phyloP scores from a whole-genome alignment of 2,797 vertebrate genomes.

The Poeciliopsis gracilis region DNA sequence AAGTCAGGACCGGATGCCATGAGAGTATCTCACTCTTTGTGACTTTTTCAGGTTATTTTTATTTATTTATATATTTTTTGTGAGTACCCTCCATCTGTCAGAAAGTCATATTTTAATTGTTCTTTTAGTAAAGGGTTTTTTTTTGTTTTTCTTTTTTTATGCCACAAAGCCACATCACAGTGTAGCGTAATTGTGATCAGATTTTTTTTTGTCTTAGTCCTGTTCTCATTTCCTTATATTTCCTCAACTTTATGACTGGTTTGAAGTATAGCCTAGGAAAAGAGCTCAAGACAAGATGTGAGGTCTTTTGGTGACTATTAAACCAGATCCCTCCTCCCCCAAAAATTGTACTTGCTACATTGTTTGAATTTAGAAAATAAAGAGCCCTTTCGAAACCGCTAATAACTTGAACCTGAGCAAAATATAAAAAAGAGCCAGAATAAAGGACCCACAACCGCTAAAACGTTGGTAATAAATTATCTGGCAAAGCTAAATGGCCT shows the following conservation, averaged over 20 bases:
- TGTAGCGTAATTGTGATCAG: neutral
- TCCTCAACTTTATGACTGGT: neutral
- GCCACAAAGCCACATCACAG: neutral
- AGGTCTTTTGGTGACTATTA: neutral
- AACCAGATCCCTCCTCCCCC: neutral
- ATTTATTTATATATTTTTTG: neutral
- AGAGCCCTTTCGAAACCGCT: neutral
- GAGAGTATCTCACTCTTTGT: neutral
- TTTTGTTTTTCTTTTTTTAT: neutral
- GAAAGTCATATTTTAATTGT: neutral
- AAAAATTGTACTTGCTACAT: neutral
- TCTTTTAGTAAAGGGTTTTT: neutral
- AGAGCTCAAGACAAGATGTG: neutral
- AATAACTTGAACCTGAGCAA: neutral
- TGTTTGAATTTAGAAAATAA: neutral
- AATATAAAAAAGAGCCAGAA: neutral
- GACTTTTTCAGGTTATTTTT: neutral
- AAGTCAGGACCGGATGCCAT: neutral
- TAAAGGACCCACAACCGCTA: neutral
- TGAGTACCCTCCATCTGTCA: neutral
- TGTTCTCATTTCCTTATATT: neutral
- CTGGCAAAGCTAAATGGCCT: neutral
- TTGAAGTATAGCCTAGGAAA: neutral
- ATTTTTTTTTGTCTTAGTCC: neutral
- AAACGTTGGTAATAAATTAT: neutral